Conservation (phyloP, 2,113 vertebrate genomes). For the Silurus asotus region DNA sequence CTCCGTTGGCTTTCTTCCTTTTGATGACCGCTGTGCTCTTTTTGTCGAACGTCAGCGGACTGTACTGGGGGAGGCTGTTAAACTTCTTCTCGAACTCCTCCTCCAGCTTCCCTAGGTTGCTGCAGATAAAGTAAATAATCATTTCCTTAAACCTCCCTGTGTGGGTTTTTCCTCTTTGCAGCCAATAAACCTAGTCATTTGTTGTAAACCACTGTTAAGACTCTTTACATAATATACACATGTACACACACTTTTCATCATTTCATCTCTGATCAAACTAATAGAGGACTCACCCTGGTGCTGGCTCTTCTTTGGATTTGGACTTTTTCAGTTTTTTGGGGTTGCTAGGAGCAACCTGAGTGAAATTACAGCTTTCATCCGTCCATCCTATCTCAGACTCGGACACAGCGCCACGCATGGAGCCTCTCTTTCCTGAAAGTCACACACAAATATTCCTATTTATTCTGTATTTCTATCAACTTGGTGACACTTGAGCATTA, state of each 20-base stretch:
- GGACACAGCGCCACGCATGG: constrained; percentile 85
- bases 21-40: constrained; percentile 83
- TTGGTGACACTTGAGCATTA: neutral
- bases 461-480: neutral
- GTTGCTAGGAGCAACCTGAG: constrained; percentile 80
- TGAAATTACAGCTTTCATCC: constrained; percentile 88
- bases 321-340: constrained; percentile 94
- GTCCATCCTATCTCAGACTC: constrained; percentile 94
- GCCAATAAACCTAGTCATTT: neutral
- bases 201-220: neutral
- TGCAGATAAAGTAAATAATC: neutral
- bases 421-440: constrained; percentile 88
- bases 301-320: constrained; percentile 91
- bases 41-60: constrained; percentile 93
- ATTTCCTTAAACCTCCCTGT: neutral
- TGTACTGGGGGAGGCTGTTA: constrained; percentile 97
- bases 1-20: constrained; percentile 84
- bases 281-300: constrained; percentile 79
- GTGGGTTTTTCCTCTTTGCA: neutral
- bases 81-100: constrained; percentile 99
- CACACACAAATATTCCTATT: neutral
- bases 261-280: neutral
- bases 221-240: neutral
- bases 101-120: constrained; percentile 90
- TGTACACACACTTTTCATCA: neutral